Evolutionary conservation across 2,113 vertebrate species (phyloP).

Genomic region (Caretta caretta): DNA sequence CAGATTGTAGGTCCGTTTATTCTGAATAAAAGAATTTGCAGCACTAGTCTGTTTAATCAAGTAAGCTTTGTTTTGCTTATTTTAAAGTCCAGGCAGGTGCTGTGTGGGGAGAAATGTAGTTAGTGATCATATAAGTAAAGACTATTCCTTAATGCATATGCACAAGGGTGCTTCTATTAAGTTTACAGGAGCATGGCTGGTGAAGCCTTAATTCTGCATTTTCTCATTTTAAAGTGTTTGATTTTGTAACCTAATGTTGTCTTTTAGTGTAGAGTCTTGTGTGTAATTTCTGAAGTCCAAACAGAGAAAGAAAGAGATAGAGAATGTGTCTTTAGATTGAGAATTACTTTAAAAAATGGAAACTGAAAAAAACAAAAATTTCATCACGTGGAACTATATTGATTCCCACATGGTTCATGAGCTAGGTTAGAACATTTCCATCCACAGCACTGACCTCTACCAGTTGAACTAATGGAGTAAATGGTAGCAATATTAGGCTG

Average conservation of each 20-base stretch:
- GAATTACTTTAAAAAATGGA: background rate
- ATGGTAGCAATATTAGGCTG: background rate
- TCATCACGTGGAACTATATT: background rate
- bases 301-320: too few species aligned
- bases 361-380: background rate
- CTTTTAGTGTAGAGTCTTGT: background rate
- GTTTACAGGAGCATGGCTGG: background rate
- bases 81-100: background rate
- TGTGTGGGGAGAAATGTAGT: background rate
- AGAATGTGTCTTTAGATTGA: too few species aligned
- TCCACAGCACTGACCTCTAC: background rate
- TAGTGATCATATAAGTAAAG: background rate
- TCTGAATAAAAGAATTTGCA: background rate
- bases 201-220: background rate
- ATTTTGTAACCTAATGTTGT: background rate
- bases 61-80: background rate
- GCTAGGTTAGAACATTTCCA: background rate
- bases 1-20: rapidly evolving
- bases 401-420: background rate
- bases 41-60: background rate
- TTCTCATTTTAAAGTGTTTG: background rate
- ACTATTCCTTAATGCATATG: background rate
- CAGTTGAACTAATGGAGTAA: background rate
- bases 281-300: background rate
- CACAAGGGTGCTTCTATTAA: background rate